Evolutionary conservation across 2,113 vertebrate genomes (phyloP).

Genomic region (Epinephelus lanceolatus): DNA sequence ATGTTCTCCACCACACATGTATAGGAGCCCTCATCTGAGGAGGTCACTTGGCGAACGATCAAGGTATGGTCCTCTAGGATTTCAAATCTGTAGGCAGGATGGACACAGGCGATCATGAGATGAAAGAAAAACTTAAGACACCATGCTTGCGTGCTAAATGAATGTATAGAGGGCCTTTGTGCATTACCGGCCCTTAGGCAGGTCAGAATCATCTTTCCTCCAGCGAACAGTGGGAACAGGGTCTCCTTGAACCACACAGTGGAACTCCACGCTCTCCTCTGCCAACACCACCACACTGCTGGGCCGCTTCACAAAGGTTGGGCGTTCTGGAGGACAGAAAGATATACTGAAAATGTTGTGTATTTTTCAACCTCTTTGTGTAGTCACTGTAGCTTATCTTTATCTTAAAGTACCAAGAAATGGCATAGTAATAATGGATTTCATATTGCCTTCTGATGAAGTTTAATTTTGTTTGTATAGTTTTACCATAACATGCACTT

Average conservation of each 20-base stretch:
- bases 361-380: not conserved
- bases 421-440: not conserved
- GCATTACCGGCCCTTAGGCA: constrained; percentile 92
- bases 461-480: not conserved
- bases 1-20: constrained; percentile 97
- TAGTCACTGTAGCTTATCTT: not conserved
- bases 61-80: constrained; percentile 95
- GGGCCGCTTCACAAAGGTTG: constrained; percentile 93
- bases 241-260: constrained; percentile 93
- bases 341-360: not conserved
- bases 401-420: not conserved
- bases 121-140: constrained; percentile 44
- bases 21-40: constrained; percentile 93
- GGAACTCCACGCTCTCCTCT: constrained; percentile 92
- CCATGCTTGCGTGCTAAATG: constrained; percentile 20
- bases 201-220: constrained; percentile 94
- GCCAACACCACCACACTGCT: constrained; percentile 92
- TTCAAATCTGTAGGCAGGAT: constrained; percentile 86
- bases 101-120: constrained; percentile 45
- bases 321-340: constrained; percentile 81
- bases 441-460: not conserved
- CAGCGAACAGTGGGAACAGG: constrained; percentile 94
- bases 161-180: constrained; percentile 41
- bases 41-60: constrained; percentile 90
- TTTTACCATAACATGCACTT: not conserved